These are phyloP conservation scores for Nasonia longicornis DNA, from an alignment of 1,140 invertebrate species.

Conservation along the genomic window DNA sequence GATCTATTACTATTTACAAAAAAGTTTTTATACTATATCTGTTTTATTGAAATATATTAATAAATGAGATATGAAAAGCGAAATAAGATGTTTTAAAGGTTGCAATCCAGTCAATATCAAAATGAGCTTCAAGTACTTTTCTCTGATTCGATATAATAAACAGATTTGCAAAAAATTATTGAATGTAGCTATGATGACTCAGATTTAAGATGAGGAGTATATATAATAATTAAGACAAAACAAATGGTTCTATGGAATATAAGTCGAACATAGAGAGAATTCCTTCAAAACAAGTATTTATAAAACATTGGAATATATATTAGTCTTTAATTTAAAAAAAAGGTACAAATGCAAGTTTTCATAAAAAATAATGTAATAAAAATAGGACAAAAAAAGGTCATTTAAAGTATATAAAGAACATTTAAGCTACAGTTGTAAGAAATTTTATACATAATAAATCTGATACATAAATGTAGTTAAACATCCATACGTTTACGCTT, in stretches of 20 bases:
- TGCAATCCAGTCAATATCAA: neutral
- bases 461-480: neutral
- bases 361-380: neutral
- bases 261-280: too few species aligned
- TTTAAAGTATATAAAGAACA: neutral
- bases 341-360: neutral
- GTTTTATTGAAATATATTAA: neutral
- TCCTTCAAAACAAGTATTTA: too few species aligned
- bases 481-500: slow-evolving; percentile 40
- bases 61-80: neutral
- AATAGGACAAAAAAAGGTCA: neutral
- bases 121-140: too few species aligned
- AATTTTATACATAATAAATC: neutral
- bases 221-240: too few species aligned
- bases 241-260: too few species aligned
- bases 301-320: too few species aligned
- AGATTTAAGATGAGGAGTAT: too few species aligned
- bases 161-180: too few species aligned
- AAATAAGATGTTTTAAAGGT: neutral
- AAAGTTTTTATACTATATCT: neutral
- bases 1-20: neutral
- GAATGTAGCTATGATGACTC: too few species aligned
- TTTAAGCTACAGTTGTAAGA: neutral
- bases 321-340: neutral
- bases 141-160: too few species aligned